phyloP scores from a whole-genome alignment of 2,797 vertebrate species.

The Discoglossus pictus region DNA sequence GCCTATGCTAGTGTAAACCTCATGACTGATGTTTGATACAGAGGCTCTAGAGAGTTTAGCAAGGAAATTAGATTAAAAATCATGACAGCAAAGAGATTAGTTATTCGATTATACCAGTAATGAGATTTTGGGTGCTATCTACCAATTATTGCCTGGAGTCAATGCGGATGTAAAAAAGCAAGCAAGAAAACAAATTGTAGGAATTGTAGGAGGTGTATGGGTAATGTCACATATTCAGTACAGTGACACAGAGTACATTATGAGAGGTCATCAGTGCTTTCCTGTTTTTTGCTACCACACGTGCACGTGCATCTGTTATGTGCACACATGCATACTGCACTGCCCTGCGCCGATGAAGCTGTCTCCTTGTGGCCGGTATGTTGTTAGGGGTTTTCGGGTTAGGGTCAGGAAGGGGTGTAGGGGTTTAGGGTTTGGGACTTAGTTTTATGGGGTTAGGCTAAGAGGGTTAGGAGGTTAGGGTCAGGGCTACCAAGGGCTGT shows the following conservation, averaged over 20 bases:
- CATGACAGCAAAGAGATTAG: constrained; percentile 39
- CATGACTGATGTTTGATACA: background rate
- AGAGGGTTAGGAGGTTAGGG: too few relatives aligned
- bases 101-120: constrained; percentile 39
- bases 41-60: constrained; percentile 13
- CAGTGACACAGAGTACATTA: too few relatives aligned
- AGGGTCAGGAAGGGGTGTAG: too few relatives aligned
- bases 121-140: constrained; percentile 39
- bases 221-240: constrained; percentile 2
- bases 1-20: background rate
- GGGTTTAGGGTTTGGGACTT: too few relatives aligned
- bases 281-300: too few relatives aligned
- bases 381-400: too few relatives aligned
- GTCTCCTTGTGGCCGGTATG: too few relatives aligned
- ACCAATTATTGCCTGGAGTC: constrained; percentile 38
- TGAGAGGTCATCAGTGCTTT: too few relatives aligned
- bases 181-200: constrained; percentile 9
- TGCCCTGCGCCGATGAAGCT: too few relatives aligned
- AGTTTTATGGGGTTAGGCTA: too few relatives aligned
- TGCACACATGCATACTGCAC: background rate
- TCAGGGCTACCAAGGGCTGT: too few relatives aligned
- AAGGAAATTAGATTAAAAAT: constrained; percentile 34
- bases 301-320: background rate
- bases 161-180: constrained; percentile 26
- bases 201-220: background rate